Percentiles rank a stretch among this genome's conserved stretches.
Evolutionary conservation across 35 echinoderm and acorn worm species (phyloP).

Genomic region (Apostichopus parvimensis): DNA sequence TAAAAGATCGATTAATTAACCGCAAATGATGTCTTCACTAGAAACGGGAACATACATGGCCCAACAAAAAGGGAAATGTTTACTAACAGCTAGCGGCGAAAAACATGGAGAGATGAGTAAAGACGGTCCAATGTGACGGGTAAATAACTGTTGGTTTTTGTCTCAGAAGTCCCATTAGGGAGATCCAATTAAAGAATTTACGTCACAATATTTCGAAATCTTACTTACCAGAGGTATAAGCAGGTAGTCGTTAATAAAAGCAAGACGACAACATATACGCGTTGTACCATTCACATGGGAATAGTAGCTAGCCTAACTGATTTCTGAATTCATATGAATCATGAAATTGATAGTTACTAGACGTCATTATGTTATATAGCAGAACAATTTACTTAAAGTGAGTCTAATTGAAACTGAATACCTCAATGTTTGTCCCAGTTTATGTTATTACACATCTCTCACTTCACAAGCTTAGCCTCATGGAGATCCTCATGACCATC

Average conservation of each 20-base stretch:
- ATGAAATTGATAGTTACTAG: too few species aligned
- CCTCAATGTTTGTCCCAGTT: too few species aligned
- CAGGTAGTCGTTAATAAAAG: conserved; percentile 23
- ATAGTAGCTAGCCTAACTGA: not conserved
- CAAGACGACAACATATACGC: not conserved
- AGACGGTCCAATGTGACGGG: not conserved
- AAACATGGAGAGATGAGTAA: not conserved
- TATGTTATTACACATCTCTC: too few species aligned
- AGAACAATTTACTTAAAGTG: too few species aligned
- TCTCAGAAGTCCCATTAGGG: conserved; percentile 18
- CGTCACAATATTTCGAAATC: conserved; percentile 38
- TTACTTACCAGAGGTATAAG: not conserved
- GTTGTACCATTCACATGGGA: not conserved
- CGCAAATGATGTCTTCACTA: conserved; percentile 4
- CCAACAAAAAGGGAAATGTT: conserved; percentile 4
- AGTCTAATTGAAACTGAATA: too few species aligned
- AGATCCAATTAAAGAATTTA: conserved; percentile 38
- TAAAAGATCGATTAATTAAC: conserved; percentile 31
- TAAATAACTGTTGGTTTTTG: conserved; percentile 2
- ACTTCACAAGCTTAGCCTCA: too few species aligned
- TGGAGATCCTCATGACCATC: too few species aligned
- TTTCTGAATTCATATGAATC: too few species aligned
- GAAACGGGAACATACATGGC: not conserved
- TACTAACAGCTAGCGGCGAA: conserved; percentile 5
- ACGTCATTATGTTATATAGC: too few species aligned